A percentile compares a stretch with the other conserved stretches of the same genome.
Conservation (phyloP, 2,113 vertebrate genomes). For the Todiramphus chloris region DNA sequence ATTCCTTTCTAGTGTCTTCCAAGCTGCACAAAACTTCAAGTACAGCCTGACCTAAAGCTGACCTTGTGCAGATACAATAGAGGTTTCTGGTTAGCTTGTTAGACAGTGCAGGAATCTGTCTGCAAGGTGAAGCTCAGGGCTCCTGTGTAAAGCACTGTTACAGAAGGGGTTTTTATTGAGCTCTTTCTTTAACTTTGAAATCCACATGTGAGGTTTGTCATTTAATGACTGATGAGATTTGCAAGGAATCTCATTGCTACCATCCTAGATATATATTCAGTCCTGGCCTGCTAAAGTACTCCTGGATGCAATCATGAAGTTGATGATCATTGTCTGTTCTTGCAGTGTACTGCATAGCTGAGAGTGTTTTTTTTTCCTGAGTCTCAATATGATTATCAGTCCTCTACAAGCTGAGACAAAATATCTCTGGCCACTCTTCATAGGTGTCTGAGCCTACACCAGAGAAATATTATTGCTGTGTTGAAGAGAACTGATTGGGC, state of each 20-base stretch:
- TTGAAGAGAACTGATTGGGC: background rate
- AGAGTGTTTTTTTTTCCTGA: background rate
- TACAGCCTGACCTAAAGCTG: background rate
- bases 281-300: background rate
- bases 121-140: background rate
- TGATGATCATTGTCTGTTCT: background rate
- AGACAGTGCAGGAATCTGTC: background rate
- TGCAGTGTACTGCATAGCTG: background rate
- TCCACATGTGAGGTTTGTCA: background rate
- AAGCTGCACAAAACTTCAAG: background rate
- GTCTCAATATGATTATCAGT: background rate
- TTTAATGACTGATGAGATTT: background rate
- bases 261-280: background rate
- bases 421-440: background rate
- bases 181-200: background rate
- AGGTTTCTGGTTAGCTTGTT: background rate
- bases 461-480: background rate
- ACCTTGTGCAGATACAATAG: background rate
- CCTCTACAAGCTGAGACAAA: background rate
- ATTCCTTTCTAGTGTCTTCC: background rate
- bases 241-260: background rate
- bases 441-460: background rate
- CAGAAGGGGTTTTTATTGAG: background rate
- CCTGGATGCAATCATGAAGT: background rate
- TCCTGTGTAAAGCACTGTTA: background rate